Base-by-base conservation (phyloP, 2,888 invertebrate species). In the Augochlorella aurata region DNA sequence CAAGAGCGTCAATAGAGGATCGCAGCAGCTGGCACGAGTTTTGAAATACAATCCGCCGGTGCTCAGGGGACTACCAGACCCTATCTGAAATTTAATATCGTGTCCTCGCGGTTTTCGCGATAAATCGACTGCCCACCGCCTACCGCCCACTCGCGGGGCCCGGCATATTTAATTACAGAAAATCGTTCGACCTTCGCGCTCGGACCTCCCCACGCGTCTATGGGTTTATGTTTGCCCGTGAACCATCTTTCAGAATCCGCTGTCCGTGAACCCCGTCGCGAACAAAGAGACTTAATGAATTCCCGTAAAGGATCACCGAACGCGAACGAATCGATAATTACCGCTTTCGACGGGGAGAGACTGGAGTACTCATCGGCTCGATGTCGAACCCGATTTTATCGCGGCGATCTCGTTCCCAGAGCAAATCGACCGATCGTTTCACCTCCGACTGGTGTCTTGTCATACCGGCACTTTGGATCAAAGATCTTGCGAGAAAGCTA, bases 31-130 rank as follows among this genome's bases (percentile, higher is more conserved):
- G 81, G 72, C 72, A 79, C 80, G 84, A 70, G 77, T 68, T 82
- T 77, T 86, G 86, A 83, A 85, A 87, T 74, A 81, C 79, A 87
- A 87, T 81, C 82, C 73, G 49, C 29, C 66, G 75, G 49, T 29
- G 81, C 63, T 76, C 78, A 80, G 29, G 69, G 74, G 66, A 84
- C 82, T 87, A 85, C 74, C 82, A 85, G 85, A 67, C 68, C 83
- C 85, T 88, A 85, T 86, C 87, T 89, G 87, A 89, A 90, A 89
- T 90, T 87, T 82, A 90, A 90, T 90, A 89, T 87, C 85, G 83
- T 82, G 71, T 85, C 79, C 74, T 82, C 75, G 79, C 81, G 79
- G 82, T 89, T 90, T 88, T 86, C 85, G 71, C 87, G 82, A 90
- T 89, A 88, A 89, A 88, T 88, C 87, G 84, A 81, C 83, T 82